Evolutionary conservation across 1,140 invertebrate species (phyloP), one percentile per base, ranked within the genome.

Genomic region (Leguminivora glycinivorella): DNA sequence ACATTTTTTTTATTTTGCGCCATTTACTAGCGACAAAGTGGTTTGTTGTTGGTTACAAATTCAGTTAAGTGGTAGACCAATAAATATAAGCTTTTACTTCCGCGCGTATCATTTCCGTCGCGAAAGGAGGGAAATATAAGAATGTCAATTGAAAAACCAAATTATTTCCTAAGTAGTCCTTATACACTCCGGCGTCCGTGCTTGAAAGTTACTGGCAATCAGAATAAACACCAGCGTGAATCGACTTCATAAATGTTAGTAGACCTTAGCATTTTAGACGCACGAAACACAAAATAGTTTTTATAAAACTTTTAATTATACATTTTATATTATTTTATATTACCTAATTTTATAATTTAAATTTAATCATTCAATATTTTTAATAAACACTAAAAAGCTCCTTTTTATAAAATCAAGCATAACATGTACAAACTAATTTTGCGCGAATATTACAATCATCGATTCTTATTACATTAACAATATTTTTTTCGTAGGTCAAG

Each of bases 261-360:
- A 76, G 24, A 52, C 17, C 43, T 10, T 56, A 73, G 79, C 76
- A 83, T 83, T 76, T 83, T 83, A 83, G 70, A 70, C 9, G 76
- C 47, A 72, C 72, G 73, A 77, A 73, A 80, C 70, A 71, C 52
- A 47, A 75, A 24, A 43, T 4, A 60, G 56, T 66, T 71, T 47
- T 70, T 22, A 52, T 74, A 26, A 67, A 40, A 67, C n/a, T 52
- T 52, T 52, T 52, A 52, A 52, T 52, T 19, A 52, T 9, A 52
- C 47, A 52, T 52, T 38, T 19, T 52, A 22, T 22, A 52, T 52
- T 6, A 52, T 52, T 38, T 19, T 52, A 22, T 22, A 52, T 52
- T 6, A 52, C 6, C 17, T 10, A 52, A 52, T 22, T 47, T 22
- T 17, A 52, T 52, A 52, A 22, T 22, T 7, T 2, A 22, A 52